A percentile compares a stretch with the other conserved stretches of the same genome.
Conservation (phyloP, 2,113 vertebrate species). For the Fregetta grallaria region DNA sequence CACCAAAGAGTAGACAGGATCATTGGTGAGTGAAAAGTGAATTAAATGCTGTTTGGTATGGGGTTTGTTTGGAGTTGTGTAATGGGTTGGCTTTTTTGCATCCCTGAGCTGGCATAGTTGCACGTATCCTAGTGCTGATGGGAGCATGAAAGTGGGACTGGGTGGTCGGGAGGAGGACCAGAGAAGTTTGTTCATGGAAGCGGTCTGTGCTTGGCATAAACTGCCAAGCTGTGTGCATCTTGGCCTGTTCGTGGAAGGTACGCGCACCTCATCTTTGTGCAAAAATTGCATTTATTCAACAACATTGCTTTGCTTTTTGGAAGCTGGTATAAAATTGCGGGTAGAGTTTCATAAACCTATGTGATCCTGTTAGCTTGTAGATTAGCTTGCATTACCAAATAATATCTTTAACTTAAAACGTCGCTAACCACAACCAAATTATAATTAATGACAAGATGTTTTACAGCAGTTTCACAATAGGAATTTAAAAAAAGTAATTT, state of each 20-base stretch:
- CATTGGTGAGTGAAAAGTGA: not conserved
- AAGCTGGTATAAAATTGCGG: not conserved
- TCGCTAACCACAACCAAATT: not conserved
- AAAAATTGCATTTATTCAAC: not conserved
- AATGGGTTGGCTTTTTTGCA: not conserved
- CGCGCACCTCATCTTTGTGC: fast-evolving
- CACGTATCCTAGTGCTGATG: not conserved
- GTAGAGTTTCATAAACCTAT: not conserved
- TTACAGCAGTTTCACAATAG: not conserved
- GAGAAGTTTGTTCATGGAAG: not conserved
- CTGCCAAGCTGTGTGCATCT: not conserved
- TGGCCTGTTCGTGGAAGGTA: not conserved
- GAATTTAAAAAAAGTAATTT: not conserved
- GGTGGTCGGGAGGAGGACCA: not conserved
- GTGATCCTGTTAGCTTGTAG: not conserved
- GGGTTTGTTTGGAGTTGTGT: not conserved
- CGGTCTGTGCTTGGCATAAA: not conserved
- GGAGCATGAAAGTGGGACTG: not conserved
- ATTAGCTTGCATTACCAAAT: not conserved
- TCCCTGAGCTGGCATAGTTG: not conserved
- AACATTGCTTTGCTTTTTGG: not conserved
- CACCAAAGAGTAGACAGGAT: not conserved
- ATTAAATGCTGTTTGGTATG: not conserved
- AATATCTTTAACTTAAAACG: not conserved
- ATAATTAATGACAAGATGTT: not conserved